Conservation (phyloP, 2,797 vertebrate genomes). For the Rousettus madagascariensis region DNA sequence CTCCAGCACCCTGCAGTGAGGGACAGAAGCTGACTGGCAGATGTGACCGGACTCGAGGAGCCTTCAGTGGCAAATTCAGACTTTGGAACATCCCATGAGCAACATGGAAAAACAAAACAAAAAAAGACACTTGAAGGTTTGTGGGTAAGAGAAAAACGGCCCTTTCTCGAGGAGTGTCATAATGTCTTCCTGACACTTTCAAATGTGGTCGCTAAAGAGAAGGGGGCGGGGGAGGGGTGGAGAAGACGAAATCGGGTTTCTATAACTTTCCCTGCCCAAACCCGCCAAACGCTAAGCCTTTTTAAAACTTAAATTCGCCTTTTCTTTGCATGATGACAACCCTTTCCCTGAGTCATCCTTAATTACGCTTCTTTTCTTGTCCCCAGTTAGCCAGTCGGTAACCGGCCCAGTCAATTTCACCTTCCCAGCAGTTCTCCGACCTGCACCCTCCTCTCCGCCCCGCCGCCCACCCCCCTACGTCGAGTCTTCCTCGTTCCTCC, state of each 20-base stretch:
- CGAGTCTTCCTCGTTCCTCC: not conserved
- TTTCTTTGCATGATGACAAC: not conserved
- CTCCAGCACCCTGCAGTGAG: not conserved
- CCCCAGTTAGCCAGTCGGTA: not conserved
- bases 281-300: not conserved
- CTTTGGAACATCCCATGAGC: not conserved
- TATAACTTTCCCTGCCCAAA: not conserved
- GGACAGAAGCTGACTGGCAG: not conserved
- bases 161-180: not conserved
- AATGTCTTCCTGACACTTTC: not conserved
- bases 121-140: not conserved
- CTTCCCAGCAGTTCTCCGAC: not conserved
- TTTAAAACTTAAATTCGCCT: not conserved
- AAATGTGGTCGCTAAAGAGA: not conserved
- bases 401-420: not conserved
- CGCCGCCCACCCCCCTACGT: not conserved
- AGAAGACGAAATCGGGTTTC: not conserved
- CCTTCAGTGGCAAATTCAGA: not conserved
- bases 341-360: not conserved
- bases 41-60: not conserved
- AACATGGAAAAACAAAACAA: accelerated
- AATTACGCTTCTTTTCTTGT: not conserved
- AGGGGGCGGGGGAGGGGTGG: not conserved
- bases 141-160: not conserved
- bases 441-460: not conserved